phyloP scores from a whole-genome alignment of 2,888 invertebrate species.

The Yponomeuta malinellus region DNA sequence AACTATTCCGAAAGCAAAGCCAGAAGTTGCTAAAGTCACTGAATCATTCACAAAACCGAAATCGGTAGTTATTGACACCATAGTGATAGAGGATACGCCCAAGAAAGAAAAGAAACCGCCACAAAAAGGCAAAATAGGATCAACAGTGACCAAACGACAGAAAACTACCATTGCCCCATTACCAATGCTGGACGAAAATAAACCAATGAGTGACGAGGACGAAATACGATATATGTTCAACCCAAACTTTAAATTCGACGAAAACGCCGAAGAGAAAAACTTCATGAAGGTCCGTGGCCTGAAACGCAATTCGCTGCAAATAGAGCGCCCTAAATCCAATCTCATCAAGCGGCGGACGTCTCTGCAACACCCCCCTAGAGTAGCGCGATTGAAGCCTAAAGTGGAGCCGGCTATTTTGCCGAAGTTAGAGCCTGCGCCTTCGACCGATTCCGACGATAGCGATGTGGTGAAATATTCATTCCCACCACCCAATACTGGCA shows the following conservation, averaged over 20 bases:
- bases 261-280: slow-evolving; percentile 39
- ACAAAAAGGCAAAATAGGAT: slow-evolving; percentile 34
- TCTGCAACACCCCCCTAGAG: slow-evolving; percentile 58
- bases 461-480: slow-evolving; percentile 63
- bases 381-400: slow-evolving; percentile 52
- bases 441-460: slow-evolving; percentile 63
- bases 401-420: slow-evolving; percentile 27
- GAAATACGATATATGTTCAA: slow-evolving; percentile 66
- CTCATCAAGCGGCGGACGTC: slow-evolving; percentile 54
- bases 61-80: slow-evolving; percentile 22
- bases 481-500: slow-evolving; percentile 32
- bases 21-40: neutral
- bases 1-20: neutral
- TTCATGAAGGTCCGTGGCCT: slow-evolving; percentile 58
- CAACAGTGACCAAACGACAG: slow-evolving; percentile 42
- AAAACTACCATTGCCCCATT: slow-evolving; percentile 31
- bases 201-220: slow-evolving; percentile 54
- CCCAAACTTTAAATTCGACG: slow-evolving; percentile 49
- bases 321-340: slow-evolving; percentile 59
- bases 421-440: slow-evolving; percentile 37
- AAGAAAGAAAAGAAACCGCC: slow-evolving; percentile 41
- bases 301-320: slow-evolving; percentile 59
- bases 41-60: neutral
- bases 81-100: slow-evolving; percentile 26
- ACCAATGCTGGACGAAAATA: slow-evolving; percentile 26